Conservation (phyloP, 2,888 invertebrate genomes). For the Eupithecia subumbrata region DNA sequence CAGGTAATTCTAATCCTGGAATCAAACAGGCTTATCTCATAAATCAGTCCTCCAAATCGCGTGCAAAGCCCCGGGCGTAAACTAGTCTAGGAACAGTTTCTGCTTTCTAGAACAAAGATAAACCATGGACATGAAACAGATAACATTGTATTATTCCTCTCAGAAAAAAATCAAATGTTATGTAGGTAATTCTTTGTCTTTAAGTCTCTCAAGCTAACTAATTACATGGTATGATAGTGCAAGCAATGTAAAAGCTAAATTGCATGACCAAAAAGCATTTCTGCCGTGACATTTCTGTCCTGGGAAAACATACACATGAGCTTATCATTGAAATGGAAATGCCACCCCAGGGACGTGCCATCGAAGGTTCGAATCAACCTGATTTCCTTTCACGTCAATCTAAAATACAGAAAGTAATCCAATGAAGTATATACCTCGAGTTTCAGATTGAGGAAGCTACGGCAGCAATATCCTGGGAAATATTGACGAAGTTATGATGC, state of each 20-base stretch:
- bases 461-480: background rate
- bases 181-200: too few relatives aligned
- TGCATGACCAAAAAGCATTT: background rate
- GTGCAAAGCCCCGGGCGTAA: too few relatives aligned
- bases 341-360: conserved; percentile 4
- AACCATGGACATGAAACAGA: background rate
- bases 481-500: background rate
- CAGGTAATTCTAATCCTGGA: too few relatives aligned
- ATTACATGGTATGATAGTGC: background rate
- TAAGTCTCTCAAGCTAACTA: too few relatives aligned
- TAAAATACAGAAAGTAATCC: conserved; percentile 10
- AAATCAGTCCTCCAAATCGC: too few relatives aligned
- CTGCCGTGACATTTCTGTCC: background rate
- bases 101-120: background rate
- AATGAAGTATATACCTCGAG: background rate
- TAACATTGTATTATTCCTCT: background rate
- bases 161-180: background rate
- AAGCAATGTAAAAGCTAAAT: background rate
- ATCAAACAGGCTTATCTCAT: too few relatives aligned
- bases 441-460: background rate
- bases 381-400: conserved; percentile 15
- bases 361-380: conserved; percentile 14
- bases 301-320: background rate
- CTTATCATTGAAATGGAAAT: conserved; percentile 15
- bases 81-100: too few relatives aligned